These are phyloP conservation scores for Drosophila koepferae DNA, from an alignment of 2,888 invertebrate species.

Conservation along the genomic window DNA sequence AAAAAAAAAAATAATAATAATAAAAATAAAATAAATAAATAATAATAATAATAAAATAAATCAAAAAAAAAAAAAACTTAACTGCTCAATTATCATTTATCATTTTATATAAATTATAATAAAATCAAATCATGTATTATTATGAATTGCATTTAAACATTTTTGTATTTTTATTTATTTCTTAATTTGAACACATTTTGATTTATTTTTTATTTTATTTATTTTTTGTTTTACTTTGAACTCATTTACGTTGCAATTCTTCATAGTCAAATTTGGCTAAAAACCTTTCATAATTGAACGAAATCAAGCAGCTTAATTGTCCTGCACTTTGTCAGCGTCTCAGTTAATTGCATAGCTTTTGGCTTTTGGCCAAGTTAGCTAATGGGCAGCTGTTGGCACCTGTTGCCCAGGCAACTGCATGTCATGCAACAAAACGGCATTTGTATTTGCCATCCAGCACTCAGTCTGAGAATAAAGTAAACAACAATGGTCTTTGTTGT, in stretches of 20 bases:
- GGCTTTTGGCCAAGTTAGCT: constrained; percentile 25
- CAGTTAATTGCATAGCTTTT: constrained; percentile 26
- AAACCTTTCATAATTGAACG: neutral
- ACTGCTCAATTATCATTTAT: no score
- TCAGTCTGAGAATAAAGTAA: constrained; percentile 8
- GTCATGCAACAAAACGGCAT: constrained; percentile 16
- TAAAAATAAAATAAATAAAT: no score
- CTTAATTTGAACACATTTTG: no score
- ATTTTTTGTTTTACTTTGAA: no score
- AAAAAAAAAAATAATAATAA: no score
- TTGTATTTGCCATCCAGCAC: neutral
- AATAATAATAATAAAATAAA: no score
- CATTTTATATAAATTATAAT: no score
- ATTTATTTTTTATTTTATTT: neutral
- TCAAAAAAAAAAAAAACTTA: no score
- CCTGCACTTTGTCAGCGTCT: constrained; percentile 31
- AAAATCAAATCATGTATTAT: no score
- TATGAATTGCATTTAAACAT: neutral
- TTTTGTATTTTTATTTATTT: no score
- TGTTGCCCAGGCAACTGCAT: constrained; percentile 47
- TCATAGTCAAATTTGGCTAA: neutral
- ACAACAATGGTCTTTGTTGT: constrained; percentile 61
- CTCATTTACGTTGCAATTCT: neutral
- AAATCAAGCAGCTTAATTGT: constrained; percentile 21
- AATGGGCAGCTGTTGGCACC: constrained; percentile 35